These are phyloP conservation scores for Nephrotoma appendiculata DNA, from an alignment of 2,888 invertebrate genomes.

Conservation along the genomic window DNA sequence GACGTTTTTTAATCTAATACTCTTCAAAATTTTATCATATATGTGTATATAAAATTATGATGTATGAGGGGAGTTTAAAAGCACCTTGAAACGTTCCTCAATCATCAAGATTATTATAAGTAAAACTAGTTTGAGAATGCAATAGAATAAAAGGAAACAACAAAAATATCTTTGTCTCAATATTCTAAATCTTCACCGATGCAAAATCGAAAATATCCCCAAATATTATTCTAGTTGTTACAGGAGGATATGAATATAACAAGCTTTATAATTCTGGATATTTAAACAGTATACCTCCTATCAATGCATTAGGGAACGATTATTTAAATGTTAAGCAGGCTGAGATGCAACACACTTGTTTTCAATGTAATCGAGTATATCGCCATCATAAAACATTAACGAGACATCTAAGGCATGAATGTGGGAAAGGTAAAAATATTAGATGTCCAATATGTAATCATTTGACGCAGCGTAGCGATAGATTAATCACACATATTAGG, in stretches of 20 bases:
- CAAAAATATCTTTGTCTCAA: background rate
- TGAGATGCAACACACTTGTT: slow-evolving; percentile 20
- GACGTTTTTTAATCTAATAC: background rate
- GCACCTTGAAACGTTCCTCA: background rate
- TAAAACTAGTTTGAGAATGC: background rate
- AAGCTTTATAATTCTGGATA: background rate
- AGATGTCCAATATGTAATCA: slow-evolving; percentile 38
- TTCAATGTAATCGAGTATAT: slow-evolving; percentile 38
- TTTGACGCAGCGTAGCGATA: slow-evolving; percentile 38
- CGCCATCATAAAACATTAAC: slow-evolving; percentile 39
- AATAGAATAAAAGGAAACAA: background rate
- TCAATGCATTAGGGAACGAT: background rate
- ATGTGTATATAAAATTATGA: background rate
- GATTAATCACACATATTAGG: slow-evolving; percentile 37
- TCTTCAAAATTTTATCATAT: background rate
- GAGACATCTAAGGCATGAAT: slow-evolving; percentile 38
- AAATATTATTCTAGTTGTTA: background rate
- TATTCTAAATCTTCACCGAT: background rate
- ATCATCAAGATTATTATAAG: background rate
- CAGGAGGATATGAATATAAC: background rate
- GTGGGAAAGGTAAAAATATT: slow-evolving; percentile 36
- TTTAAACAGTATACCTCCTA: background rate
- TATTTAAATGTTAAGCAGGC: background rate
- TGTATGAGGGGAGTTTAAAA: background rate
- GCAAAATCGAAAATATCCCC: background rate